Base-by-base conservation (phyloP, 2,113 vertebrate genomes). In the Hippocampus mohnikei region DNA sequence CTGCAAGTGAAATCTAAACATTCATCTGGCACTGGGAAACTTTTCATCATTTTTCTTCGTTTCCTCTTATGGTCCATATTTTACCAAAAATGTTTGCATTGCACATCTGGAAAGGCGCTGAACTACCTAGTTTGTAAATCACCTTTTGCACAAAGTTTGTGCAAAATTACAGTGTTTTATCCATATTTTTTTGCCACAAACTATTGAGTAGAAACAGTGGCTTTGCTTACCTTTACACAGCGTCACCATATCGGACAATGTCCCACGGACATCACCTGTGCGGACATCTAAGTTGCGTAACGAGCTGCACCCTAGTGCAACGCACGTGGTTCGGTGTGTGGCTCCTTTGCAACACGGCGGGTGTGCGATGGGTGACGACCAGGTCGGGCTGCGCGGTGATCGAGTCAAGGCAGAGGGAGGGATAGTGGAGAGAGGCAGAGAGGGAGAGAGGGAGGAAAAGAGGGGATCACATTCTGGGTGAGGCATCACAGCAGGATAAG, bases 401-500 rank as follows among this genome's bases (percentile, higher is more conserved):
- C 64, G 74, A 75, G 71, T 56, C 77, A 67, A 79, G 65, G 71
- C 68, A 76, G 73, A 59, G 72, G 62, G 52, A 15, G 76, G 42
- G 73, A 29, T 76, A 40, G 59, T 56, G 76, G 37, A 76, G 18
- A 67, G 59, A 73, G 66, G 23, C 71, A 60, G 79, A 9, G 72
- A 68, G 82, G 27, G 67, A 69, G 73, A 42, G 66, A 20, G 67
- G 23, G 67, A 29, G 73, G 53, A 77, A 72, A 73, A 78, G 73
- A 75, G 74, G 71, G 73, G 20, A 79, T 79, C 77, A 80, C 84
- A 87, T 81, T 82, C 85, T 85, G 85, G 78, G 84, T 81, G 87
- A 78, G 82, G 84, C 88, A 71, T 87, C 88, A 85, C 90, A 88
- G 85, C 88, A 80, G 87, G 90, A 89, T 88, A 75, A 71, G 80